Conservation (phyloP, 2,113 vertebrate genomes). For the Neotoma lepida region DNA sequence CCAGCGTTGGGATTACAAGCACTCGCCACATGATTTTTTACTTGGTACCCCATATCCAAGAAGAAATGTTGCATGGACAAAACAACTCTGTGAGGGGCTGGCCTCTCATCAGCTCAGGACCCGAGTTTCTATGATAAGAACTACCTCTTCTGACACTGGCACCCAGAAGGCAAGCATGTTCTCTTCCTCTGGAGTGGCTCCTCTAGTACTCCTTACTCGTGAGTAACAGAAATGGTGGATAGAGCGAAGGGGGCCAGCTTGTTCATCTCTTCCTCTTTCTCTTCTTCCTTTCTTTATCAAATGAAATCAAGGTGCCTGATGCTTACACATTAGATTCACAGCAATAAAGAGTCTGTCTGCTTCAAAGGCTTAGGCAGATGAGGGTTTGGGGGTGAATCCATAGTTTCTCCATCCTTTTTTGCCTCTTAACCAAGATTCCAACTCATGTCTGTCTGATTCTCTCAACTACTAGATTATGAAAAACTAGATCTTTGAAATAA, state of each 20-base stretch:
- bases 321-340: constrained; percentile 13
- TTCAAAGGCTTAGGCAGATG: constrained; percentile 37
- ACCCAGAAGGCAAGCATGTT: neutral
- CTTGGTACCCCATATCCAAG: neutral
- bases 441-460: constrained; percentile 43
- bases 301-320: neutral
- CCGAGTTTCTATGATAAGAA: constrained; percentile 9
- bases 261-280: constrained; percentile 11
- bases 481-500: constrained; percentile 65
- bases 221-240: neutral
- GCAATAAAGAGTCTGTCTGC: neutral
- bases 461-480: constrained; percentile 63
- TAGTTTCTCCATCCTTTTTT: constrained; percentile 12
- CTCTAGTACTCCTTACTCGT: constrained; percentile 40
- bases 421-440: constrained; percentile 48
- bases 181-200: neutral
- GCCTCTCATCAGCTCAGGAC: neutral
- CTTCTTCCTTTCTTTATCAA: neutral
- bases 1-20: neutral
- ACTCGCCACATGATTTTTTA: neutral
- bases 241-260: constrained; percentile 9
- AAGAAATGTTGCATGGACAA: neutral
- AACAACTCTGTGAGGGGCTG: neutral
- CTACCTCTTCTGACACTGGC: neutral
- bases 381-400: constrained; percentile 3